phyloP scores from a whole-genome alignment of 1,140 invertebrate genomes.

The Pseudobourletiella spinata region DNA sequence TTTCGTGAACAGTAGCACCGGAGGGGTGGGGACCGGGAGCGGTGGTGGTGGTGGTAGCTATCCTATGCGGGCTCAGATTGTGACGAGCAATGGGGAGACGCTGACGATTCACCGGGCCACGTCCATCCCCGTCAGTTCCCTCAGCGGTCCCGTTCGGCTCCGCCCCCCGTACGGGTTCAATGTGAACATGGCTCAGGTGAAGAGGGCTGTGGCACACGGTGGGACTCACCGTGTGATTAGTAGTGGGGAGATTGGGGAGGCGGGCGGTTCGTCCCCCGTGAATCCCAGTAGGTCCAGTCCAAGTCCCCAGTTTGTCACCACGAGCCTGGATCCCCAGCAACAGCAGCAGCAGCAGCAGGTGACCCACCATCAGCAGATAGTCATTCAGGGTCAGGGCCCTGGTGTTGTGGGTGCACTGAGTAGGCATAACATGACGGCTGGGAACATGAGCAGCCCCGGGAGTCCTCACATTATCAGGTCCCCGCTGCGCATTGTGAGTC shows the following conservation, averaged over 20 bases:
- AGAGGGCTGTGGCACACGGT: conserved; percentile 2
- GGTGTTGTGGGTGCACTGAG: not conserved
- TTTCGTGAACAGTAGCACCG: too few species aligned
- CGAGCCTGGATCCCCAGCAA: not conserved
- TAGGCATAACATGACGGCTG: not conserved
- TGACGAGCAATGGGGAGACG: conserved; percentile 33
- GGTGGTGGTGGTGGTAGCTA: conserved; percentile 4
- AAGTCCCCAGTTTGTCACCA: not conserved
- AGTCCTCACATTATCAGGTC: not conserved
- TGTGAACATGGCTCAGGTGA: conserved; percentile 18
- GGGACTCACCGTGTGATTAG: conserved; percentile 1
- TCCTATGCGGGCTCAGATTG: conserved; percentile 33
- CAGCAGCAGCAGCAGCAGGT: conserved; percentile 4
- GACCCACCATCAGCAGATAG: too few species aligned
- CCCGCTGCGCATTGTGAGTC: not conserved
- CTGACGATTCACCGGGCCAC: conserved; percentile 34
- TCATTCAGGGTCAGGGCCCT: not conserved
- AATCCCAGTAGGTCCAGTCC: not conserved
- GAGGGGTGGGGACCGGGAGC: too few species aligned
- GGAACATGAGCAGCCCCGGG: not conserved
- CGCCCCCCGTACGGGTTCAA: conserved; percentile 14
- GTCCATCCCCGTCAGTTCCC: not conserved
- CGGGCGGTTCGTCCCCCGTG: not conserved
- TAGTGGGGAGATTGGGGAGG: not conserved
- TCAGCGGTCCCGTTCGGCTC: conserved; percentile 12